Percentiles rank a stretch among this genome's conserved stretches.
phyloP scores from a whole-genome alignment of 35 echinoderm and acorn worm species.

The Lytechinus variegatus region DNA sequence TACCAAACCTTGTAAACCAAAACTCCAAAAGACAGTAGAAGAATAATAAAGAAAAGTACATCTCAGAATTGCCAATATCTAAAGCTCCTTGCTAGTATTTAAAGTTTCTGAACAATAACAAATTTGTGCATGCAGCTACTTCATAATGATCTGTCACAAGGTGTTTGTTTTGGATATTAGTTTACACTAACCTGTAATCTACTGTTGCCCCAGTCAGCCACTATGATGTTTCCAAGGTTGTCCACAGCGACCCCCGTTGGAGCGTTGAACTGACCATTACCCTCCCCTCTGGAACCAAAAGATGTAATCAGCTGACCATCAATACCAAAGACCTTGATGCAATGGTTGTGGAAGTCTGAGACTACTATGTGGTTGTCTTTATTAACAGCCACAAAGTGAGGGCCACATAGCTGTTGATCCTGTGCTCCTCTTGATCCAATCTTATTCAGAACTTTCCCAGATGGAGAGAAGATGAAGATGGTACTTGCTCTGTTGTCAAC shows the following conservation, averaged over 20 bases:
- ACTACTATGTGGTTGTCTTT: constrained; percentile 86
- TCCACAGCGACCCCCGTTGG: constrained; percentile 95
- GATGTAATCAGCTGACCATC: constrained; percentile 84
- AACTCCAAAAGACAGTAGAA: no score
- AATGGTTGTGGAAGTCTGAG: constrained; percentile 99
- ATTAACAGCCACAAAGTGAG: constrained; percentile 92
- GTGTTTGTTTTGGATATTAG: not conserved
- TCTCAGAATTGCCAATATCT: no score
- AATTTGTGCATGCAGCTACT: no score
- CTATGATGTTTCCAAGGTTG: constrained; percentile 91
- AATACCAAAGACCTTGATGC: constrained; percentile 95
- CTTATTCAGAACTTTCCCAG: constrained; percentile 91
- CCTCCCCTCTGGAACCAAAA: constrained; percentile 95
- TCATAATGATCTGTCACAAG: no score
- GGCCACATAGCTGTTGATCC: constrained; percentile 96
- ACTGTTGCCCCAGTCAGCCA: constrained; percentile 98
- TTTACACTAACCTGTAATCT: constrained; percentile 86
- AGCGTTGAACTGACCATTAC: constrained; percentile 98
- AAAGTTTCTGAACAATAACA: no score
- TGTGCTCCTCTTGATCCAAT: constrained; percentile 92
- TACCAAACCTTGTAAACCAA: not conserved
- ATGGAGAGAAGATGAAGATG: constrained; percentile 82
- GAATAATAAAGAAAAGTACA: no score
- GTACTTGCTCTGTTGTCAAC: constrained; percentile 94
- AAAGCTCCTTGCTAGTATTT: no score